A percentile compares a stretch with the other conserved stretches of the same genome.
phyloP scores from a whole-genome alignment of 23 tunicate genomes.

The Phallusia fumigata region DNA sequence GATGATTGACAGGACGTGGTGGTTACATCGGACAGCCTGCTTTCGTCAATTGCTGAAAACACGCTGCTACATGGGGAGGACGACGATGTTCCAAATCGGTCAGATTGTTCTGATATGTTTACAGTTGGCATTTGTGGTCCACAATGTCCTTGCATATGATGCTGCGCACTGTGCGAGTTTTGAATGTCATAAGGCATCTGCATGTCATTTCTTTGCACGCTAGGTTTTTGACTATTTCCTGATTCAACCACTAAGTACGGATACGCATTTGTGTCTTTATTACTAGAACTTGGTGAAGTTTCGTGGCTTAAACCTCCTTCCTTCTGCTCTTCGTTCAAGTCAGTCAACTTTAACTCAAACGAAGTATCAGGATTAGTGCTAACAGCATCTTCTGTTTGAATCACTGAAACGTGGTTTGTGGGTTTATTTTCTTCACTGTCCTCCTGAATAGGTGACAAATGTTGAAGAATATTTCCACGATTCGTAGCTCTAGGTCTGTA shows the following conservation, averaged over 20 bases:
- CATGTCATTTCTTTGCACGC: too few species aligned
- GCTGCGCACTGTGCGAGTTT: too few species aligned
- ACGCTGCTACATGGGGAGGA: background rate
- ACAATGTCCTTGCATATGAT: too few species aligned
- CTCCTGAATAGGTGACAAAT: background rate
- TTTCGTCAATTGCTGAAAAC: background rate
- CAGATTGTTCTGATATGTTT: too few species aligned
- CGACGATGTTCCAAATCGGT: background rate
- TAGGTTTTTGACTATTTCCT: background rate
- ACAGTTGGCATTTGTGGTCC: too few species aligned
- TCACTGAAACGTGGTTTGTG: background rate
- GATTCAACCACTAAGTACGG: background rate
- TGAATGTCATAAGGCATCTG: too few species aligned
- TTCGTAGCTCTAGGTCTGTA: background rate
- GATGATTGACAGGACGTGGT: constrained; percentile 40
- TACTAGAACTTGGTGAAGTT: background rate
- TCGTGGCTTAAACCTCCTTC: background rate
- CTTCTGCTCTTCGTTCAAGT: too few species aligned
- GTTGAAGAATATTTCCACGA: background rate
- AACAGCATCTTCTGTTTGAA: background rate
- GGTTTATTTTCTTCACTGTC: background rate
- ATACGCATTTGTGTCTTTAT: background rate
- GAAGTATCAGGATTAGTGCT: too few species aligned
- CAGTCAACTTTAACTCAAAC: too few species aligned
- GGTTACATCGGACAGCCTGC: constrained; percentile 11